These are phyloP conservation scores for Drosophila quinaria DNA, from an alignment of 2,888 invertebrate species.

Conservation along the genomic window DNA sequence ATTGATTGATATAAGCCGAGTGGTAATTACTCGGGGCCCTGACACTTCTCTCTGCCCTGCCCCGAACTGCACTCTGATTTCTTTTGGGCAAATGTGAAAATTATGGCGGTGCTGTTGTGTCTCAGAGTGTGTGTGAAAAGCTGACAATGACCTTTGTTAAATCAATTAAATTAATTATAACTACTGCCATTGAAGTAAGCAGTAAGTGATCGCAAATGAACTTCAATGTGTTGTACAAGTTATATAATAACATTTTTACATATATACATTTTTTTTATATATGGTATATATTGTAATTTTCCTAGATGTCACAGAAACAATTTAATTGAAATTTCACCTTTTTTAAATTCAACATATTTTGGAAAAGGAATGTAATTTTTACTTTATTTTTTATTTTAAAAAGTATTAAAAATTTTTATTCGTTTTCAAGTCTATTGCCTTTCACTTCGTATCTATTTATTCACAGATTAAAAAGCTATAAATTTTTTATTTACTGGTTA, in stretches of 20 bases:
- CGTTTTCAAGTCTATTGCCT: too few relatives aligned
- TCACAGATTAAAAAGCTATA: too few relatives aligned
- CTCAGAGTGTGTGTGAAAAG: constrained; percentile 41
- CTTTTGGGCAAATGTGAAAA: constrained; percentile 47
- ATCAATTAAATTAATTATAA: constrained; percentile 64
- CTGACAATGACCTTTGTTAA: constrained; percentile 75
- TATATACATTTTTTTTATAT: too few relatives aligned
- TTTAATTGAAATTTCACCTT: too few relatives aligned
- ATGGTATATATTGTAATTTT: background rate
- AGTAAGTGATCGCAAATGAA: constrained; percentile 27
- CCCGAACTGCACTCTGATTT: constrained; percentile 47
- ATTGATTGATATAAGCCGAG: constrained; percentile 73
- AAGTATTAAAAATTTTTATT: too few relatives aligned
- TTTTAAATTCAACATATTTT: too few relatives aligned
- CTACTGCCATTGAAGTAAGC: constrained; percentile 37
- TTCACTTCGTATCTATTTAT: too few relatives aligned
- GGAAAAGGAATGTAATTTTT: too few relatives aligned
- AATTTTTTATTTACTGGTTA: too few relatives aligned
- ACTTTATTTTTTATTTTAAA: too few relatives aligned
- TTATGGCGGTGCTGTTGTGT: constrained; percentile 60
- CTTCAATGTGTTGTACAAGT: constrained; percentile 10
- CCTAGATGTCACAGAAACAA: too few relatives aligned
- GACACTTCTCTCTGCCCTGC: constrained; percentile 45
- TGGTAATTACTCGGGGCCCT: constrained; percentile 71
- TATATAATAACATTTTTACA: background rate